Evolutionary conservation across 2,797 vertebrate genomes (phyloP).

Genomic region (Alauda arvensis): DNA sequence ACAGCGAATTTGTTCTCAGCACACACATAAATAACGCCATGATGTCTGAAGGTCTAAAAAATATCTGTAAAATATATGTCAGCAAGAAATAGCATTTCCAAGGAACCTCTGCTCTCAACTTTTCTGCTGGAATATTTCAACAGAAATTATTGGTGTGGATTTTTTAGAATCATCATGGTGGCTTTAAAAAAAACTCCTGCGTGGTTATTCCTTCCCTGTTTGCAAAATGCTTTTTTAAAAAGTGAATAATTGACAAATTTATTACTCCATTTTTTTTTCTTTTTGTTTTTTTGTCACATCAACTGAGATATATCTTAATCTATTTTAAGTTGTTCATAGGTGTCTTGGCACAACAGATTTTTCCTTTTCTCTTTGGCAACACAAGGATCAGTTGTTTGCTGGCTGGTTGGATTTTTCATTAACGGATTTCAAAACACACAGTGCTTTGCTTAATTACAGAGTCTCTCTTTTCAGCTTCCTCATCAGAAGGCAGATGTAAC

Average conservation of each 20-base stretch:
- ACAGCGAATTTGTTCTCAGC: not conserved
- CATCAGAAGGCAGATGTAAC: not conserved
- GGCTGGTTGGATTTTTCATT: not conserved
- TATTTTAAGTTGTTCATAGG: not conserved
- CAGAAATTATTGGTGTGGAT: not conserved
- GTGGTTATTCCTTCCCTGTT: not conserved
- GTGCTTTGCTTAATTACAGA: not conserved
- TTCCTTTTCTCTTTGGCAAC: not conserved
- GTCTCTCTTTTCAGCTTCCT: not conserved
- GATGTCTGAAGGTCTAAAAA: constrained; percentile 7
- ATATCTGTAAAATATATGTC: not conserved
- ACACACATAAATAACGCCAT: not conserved
- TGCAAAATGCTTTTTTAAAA: not conserved
- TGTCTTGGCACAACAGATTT: not conserved
- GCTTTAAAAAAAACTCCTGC: not conserved
- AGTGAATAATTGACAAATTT: not conserved
- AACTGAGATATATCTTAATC: not conserved
- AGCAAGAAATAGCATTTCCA: not conserved
- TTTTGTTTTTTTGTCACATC: not conserved
- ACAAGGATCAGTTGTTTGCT: not conserved
- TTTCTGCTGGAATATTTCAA: not conserved
- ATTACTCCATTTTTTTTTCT: not conserved
- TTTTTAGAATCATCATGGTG: not conserved
- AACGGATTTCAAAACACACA: not conserved
- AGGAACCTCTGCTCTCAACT: not conserved